Conservation (phyloP, 2,113 vertebrate species). For the Eptatretus burgeri region DNA sequence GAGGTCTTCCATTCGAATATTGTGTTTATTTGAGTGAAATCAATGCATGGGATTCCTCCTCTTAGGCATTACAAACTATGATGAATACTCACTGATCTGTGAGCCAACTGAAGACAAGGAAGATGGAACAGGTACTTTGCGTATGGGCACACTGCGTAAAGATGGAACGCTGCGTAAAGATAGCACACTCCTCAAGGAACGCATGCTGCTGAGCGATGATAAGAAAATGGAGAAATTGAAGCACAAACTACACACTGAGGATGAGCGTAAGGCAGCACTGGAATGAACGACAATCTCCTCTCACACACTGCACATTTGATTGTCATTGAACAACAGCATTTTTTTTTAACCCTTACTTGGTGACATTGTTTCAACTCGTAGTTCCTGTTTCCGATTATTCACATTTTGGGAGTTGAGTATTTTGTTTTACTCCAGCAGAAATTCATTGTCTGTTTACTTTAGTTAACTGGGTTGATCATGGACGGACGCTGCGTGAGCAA, state of each 20-base stretch:
- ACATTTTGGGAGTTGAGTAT: too few relatives aligned
- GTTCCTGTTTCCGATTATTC: too few relatives aligned
- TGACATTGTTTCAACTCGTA: too few relatives aligned
- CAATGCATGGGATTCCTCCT: neutral
- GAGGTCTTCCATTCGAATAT: too few relatives aligned
- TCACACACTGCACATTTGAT: neutral
- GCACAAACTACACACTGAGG: conserved; percentile 94
- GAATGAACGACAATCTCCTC: neutral
- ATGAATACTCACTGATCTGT: conserved; percentile 93
- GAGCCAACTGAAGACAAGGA: conserved; percentile 64
- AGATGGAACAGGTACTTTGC: conserved; percentile 31
- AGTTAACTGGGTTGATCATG: conserved; percentile 98
- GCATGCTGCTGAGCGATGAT: conserved; percentile 58
- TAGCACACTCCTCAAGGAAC: conserved; percentile 66
- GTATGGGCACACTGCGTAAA: neutral
- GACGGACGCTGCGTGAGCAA: conserved; percentile 76
- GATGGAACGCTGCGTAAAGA: conserved; percentile 12
- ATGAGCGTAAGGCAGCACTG: conserved; percentile 43
- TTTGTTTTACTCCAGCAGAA: too few relatives aligned
- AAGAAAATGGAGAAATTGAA: conserved; percentile 97
- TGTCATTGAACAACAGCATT: too few relatives aligned
- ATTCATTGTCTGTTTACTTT: conserved; percentile 11
- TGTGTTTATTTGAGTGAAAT: too few relatives aligned
- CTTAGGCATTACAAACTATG: conserved; percentile 90
- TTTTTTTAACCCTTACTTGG: neutral